phyloP scores from a whole-genome alignment of 1,140 invertebrate genomes.

The Anadara kagoshimensis region DNA sequence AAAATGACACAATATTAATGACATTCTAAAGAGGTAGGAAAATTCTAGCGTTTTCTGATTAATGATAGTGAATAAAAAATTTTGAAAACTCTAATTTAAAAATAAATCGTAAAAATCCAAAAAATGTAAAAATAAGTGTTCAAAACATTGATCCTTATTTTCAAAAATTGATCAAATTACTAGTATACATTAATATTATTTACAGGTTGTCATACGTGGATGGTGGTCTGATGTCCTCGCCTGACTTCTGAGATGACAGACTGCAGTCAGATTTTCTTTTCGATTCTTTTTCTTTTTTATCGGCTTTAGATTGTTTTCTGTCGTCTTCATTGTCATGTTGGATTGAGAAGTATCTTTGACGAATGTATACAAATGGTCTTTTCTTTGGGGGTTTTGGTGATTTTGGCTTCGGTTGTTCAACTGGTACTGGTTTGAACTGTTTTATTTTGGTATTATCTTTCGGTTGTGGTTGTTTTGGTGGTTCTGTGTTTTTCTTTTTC shows the following conservation, averaged over 20 bases:
- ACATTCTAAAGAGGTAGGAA: too few species aligned
- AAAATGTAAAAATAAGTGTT: too few species aligned
- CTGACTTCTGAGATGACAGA: neutral
- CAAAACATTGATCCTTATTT: too few species aligned
- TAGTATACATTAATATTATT: too few species aligned
- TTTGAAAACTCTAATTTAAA: too few species aligned
- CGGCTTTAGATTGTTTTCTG: neutral
- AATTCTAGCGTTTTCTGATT: too few species aligned
- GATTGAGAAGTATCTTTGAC: conserved; percentile 63
- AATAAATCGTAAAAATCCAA: too few species aligned
- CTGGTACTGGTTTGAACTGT: conserved; percentile 32
- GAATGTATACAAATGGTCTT: conserved; percentile 65
- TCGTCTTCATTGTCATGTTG: conserved; percentile 64
- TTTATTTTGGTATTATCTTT: conserved; percentile 30
- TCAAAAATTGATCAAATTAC: too few species aligned
- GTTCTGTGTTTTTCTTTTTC: conserved; percentile 56
- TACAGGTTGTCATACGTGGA: conserved; percentile 26
- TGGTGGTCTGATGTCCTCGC: neutral
- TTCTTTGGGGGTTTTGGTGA: conserved; percentile 49
- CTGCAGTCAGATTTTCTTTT: conserved; percentile 1
- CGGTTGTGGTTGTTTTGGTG: conserved; percentile 33
- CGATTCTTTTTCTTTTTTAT: neutral
- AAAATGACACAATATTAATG: too few species aligned
- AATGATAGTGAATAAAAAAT: too few species aligned
- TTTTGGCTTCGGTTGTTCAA: conserved; percentile 33